Evolutionary conservation across 2,113 vertebrate genomes (phyloP).

Genomic region (Ailurus styani): DNA sequence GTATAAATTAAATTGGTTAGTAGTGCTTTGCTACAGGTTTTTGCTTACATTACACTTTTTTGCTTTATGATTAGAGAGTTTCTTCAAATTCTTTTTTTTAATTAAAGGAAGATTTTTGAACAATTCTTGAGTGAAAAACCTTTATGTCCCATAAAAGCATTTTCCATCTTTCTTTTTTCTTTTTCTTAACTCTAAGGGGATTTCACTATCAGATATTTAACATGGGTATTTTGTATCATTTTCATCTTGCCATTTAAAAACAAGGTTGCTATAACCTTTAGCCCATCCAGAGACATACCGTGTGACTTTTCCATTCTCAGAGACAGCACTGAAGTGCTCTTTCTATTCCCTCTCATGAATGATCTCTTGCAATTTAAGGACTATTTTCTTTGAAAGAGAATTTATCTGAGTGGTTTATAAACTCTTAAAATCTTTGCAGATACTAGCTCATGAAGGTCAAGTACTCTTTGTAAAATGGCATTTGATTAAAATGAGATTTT

Average conservation of each 20-base stretch:
- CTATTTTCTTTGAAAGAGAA: neutral
- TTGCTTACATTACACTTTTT: neutral
- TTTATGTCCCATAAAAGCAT: neutral
- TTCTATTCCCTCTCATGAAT: neutral
- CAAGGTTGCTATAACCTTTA: neutral
- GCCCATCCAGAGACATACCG: neutral
- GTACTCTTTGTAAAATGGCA: neutral
- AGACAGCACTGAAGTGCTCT: neutral
- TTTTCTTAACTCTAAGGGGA: neutral
- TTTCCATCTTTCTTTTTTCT: neutral
- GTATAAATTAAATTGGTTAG: neutral
- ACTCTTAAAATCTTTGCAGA: neutral
- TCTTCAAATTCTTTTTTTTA: neutral
- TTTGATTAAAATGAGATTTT: neutral
- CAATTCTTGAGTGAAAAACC: neutral
- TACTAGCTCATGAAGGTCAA: neutral
- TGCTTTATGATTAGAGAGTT: neutral
- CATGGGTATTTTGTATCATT: neutral
- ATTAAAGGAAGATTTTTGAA: neutral
- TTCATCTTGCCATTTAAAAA: neutral
- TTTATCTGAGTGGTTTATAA: conserved; percentile 23
- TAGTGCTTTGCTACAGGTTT: neutral
- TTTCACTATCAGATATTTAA: neutral
- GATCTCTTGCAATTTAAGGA: neutral
- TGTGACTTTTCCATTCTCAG: neutral